Conservation (phyloP, 2,888 invertebrate genomes). For the Spatulosminthurus flaviceps region DNA sequence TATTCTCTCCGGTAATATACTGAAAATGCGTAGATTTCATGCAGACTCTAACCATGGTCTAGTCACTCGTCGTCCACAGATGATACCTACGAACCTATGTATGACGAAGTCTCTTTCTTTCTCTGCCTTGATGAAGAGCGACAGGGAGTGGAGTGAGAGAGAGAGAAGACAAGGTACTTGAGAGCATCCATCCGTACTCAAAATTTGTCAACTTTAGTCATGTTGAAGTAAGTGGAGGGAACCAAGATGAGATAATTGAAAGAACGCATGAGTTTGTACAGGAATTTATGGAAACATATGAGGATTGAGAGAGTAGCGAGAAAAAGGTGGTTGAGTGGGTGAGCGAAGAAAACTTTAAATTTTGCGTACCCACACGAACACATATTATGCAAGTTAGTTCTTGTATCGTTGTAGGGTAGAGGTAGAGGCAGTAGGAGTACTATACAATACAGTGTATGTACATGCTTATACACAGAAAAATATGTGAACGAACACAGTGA, state of each 20-base stretch:
- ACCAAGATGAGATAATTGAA: constrained; percentile 52
- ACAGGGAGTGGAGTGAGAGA: constrained; percentile 33
- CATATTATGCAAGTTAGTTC: background rate
- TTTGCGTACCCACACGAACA: background rate
- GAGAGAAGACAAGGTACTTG: constrained; percentile 40
- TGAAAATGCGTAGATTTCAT: background rate
- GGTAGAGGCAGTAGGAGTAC: constrained; percentile 7
- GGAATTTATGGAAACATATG: background rate
- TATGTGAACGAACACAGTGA: constrained; percentile 24
- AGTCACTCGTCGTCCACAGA: background rate
- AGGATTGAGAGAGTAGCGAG: background rate
- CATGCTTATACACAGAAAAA: constrained; percentile 33
- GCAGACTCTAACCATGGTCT: background rate
- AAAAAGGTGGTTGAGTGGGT: background rate
- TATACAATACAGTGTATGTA: constrained; percentile 29
- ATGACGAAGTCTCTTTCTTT: background rate
- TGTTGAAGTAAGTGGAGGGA: constrained; percentile 52
- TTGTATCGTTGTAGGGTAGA: background rate
- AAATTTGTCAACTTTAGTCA: constrained; percentile 61
- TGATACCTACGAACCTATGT: background rate
- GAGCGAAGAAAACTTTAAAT: background rate
- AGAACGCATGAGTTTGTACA: constrained; percentile 34
- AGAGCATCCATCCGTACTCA: constrained; percentile 52
- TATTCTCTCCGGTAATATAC: too few species aligned
- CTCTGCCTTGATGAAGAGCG: background rate